A percentile compares a stretch with the other conserved stretches of the same genome.
Conservation (phyloP, 2,888 invertebrate species). For the Drosophila trichaetosa region DNA sequence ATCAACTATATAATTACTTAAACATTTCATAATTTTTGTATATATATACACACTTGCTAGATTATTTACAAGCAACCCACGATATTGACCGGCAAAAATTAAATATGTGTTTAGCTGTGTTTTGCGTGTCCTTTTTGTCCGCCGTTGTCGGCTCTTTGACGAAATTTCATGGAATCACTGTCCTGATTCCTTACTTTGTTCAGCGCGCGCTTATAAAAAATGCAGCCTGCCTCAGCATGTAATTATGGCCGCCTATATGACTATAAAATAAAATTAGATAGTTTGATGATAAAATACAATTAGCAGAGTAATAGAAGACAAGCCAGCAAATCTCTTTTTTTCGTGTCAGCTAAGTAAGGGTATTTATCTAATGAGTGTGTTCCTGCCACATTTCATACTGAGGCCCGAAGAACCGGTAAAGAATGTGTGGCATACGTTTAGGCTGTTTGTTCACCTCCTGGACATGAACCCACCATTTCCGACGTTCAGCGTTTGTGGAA, state of each 20-base stretch:
- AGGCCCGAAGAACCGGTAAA: background rate
- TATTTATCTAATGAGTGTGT: slow-evolving; percentile 4
- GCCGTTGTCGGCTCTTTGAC: slow-evolving; percentile 48
- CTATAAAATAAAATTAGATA: background rate
- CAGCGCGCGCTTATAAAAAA: slow-evolving; percentile 39
- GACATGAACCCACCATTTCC: slow-evolving; percentile 26
- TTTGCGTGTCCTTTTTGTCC: slow-evolving; percentile 49
- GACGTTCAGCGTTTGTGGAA: slow-evolving; percentile 12
- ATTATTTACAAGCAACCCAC: slow-evolving; percentile 22
- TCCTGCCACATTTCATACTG: background rate
- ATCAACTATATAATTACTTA: background rate
- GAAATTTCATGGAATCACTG: slow-evolving; percentile 29
- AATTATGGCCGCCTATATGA: background rate
- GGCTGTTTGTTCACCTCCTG: slow-evolving; percentile 33
- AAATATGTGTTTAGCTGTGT: slow-evolving; percentile 22
- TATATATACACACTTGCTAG: too few relatives aligned
- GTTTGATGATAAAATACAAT: background rate
- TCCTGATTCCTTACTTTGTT: slow-evolving; percentile 37
- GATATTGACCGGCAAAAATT: slow-evolving; percentile 2
- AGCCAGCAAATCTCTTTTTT: slow-evolving; percentile 1
- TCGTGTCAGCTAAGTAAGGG: slow-evolving; percentile 8
- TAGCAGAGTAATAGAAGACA: background rate
- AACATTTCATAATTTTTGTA: background rate
- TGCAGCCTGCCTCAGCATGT: slow-evolving; percentile 8
- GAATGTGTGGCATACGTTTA: slow-evolving; percentile 38